phyloP scores from a whole-genome alignment of 2,113 vertebrate genomes.

The Larimichthys crocea region DNA sequence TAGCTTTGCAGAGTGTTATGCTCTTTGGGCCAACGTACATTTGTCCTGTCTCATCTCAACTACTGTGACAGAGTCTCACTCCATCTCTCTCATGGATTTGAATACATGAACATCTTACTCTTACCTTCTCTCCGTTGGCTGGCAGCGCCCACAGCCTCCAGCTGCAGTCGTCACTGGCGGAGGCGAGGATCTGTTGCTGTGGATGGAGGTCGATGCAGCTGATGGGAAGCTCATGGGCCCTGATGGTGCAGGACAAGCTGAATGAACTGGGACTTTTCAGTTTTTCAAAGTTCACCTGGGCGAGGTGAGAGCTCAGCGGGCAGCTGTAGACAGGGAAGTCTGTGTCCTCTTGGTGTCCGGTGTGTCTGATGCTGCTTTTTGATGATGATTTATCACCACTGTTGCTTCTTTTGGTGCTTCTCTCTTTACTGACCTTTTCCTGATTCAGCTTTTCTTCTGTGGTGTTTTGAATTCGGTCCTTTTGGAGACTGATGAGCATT shows the following conservation, averaged over 20 bases:
- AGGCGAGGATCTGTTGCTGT: constrained; percentile 24
- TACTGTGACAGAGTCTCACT: neutral
- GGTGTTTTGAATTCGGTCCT: constrained; percentile 13
- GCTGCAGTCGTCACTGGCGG: constrained; percentile 58
- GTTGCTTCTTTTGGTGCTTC: neutral
- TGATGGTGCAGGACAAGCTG: constrained; percentile 42
- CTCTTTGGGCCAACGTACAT: no score
- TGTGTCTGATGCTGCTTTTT: neutral
- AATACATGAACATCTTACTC: neutral
- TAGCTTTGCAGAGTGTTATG: no score
- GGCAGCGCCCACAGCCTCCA: constrained; percentile 69
- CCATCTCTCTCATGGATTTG: neutral
- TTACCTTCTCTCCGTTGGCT: constrained; percentile 45
- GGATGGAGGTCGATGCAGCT: constrained; percentile 64
- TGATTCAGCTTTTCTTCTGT: neutral
- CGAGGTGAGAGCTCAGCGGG: neutral
- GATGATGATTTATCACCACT: neutral
- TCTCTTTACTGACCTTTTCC: neutral
- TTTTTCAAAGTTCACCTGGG: neutral
- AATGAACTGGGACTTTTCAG: constrained; percentile 17
- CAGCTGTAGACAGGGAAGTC: constrained; percentile 22
- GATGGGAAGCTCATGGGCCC: constrained; percentile 55
- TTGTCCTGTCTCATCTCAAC: neutral
- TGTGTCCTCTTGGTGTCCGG: neutral
- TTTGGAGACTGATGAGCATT: constrained; percentile 42